Conservation (phyloP, 2,797 vertebrate genomes). For the Poeciliopsis presidionis region DNA sequence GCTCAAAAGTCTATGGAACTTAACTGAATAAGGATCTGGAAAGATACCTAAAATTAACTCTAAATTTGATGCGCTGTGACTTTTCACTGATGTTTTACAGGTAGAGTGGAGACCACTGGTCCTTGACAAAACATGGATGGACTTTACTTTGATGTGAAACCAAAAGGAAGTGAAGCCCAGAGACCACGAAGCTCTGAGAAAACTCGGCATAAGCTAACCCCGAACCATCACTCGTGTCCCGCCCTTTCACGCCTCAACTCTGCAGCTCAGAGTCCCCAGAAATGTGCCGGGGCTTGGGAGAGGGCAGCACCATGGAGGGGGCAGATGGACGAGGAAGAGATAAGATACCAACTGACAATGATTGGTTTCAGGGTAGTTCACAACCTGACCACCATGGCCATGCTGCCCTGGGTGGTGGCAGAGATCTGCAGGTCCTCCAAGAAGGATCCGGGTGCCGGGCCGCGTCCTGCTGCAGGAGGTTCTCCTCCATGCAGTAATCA, state of each 20-base stretch:
- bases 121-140: constrained; percentile 74
- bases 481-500: constrained; percentile 35
- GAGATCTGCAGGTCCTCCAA: constrained; percentile 83
- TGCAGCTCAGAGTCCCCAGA: constrained; percentile 20
- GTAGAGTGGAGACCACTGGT: constrained; percentile 23
- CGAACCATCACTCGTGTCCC: constrained; percentile 54
- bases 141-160: constrained; percentile 81
- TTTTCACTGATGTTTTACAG: constrained; percentile 53
- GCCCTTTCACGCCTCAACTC: constrained; percentile 35
- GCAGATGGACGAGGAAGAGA: constrained; percentile 72
- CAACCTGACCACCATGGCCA: constrained; percentile 90
- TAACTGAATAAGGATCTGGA: background rate
- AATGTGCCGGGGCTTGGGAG: constrained; percentile 1
- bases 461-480: background rate
- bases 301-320: constrained; percentile 18
- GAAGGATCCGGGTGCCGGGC: constrained; percentile 25
- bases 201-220: constrained; percentile 12
- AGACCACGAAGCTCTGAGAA: constrained; percentile 27
- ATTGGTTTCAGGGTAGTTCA: constrained; percentile 88
- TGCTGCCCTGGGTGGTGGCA: constrained; percentile 96
- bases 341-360: constrained; percentile 86
- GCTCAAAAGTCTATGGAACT: background rate
- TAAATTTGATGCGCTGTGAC: background rate
- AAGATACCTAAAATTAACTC: background rate
- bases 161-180: constrained; percentile 53